Evolutionary conservation across 2,797 vertebrate genomes (phyloP).

Genomic region (Hirundo rustica): DNA sequence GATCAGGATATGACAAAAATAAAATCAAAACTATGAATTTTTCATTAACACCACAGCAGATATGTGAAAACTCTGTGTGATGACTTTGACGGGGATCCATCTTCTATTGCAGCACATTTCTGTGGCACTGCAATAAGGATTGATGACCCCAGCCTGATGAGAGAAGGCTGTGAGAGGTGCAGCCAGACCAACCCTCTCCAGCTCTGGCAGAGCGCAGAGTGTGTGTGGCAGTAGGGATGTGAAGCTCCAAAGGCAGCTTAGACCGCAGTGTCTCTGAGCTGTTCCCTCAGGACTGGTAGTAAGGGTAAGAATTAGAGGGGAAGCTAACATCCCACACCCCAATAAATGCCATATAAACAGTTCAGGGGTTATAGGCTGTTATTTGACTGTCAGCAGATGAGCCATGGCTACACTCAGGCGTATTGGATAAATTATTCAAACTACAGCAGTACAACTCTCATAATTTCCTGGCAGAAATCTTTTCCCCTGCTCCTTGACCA

Average conservation of each 20-base stretch:
- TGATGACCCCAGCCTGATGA: background rate
- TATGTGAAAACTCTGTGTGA: background rate
- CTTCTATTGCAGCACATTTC: background rate
- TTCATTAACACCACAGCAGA: background rate
- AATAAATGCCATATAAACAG: background rate
- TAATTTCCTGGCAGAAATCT: background rate
- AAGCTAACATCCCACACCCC: background rate
- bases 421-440: conserved; percentile 26
- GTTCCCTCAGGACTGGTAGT: background rate
- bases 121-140: background rate
- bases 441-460: background rate
- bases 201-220: background rate
- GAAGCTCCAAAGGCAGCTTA: background rate
- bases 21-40: background rate
- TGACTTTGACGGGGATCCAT: background rate
- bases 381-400: background rate
- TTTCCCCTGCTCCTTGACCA: background rate
- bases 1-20: background rate
- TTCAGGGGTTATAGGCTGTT: background rate
- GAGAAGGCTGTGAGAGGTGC: background rate
- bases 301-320: background rate
- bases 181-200: background rate
- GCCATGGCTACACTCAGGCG: background rate
- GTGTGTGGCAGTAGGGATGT: accelerated
- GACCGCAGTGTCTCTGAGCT: background rate